Conservation (phyloP, 1,140 invertebrate species). For the Marisa cornuarietis region DNA sequence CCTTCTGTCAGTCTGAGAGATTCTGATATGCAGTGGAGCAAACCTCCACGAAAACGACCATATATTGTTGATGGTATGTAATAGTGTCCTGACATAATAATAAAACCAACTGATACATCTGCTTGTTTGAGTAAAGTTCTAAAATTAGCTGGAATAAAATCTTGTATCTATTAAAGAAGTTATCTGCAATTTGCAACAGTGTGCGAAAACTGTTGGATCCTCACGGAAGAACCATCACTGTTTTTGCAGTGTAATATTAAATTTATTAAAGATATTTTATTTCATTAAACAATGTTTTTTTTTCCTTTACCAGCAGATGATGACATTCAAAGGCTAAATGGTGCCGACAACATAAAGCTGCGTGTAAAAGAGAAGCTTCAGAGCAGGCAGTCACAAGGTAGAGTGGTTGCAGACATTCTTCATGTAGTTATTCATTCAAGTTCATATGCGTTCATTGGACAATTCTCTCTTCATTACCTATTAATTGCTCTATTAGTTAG, state of each 20-base stretch:
- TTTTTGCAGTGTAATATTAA: neutral
- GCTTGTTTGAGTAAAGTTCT: too few relatives aligned
- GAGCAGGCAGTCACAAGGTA: slow-evolving; percentile 18
- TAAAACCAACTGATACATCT: too few relatives aligned
- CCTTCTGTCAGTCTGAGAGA: slow-evolving; percentile 12
- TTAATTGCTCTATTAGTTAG: too few relatives aligned
- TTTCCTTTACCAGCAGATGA: slow-evolving; percentile 4
- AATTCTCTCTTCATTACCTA: too few relatives aligned
- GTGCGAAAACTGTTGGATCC: neutral
- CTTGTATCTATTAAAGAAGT: too few relatives aligned
- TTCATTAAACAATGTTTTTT: neutral
- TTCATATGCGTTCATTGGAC: too few relatives aligned
- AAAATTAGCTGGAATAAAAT: too few relatives aligned
- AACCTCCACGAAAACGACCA: slow-evolving; percentile 14
- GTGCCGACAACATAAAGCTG: slow-evolving; percentile 19
- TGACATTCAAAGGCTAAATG: neutral
- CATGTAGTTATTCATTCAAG: too few relatives aligned
- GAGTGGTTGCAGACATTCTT: too few relatives aligned
- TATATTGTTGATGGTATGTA: slow-evolving; percentile 13
- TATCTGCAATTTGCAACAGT: too few relatives aligned
- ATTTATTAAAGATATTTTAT: neutral
- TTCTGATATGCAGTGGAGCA: slow-evolving; percentile 12
- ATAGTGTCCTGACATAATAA: too few relatives aligned
- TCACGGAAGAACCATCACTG: neutral
- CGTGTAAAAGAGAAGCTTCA: slow-evolving; percentile 11